phyloP scores from a whole-genome alignment of 2,888 invertebrate species.

The Phyllotreta cruciferae region DNA sequence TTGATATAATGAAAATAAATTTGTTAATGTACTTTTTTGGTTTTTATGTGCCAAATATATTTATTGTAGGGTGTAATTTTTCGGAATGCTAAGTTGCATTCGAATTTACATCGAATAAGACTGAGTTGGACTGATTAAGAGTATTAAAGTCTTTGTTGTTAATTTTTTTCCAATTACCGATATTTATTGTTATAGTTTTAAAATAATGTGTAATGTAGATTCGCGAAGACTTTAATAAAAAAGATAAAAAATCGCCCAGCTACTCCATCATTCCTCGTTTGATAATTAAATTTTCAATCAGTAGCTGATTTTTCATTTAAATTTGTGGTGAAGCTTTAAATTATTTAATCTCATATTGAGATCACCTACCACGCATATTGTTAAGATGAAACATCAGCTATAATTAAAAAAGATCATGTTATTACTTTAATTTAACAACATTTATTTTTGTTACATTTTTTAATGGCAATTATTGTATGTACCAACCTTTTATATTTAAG shows the following conservation, averaged over 20 bases:
- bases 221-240: conserved; percentile 15
- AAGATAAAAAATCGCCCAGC: not conserved
- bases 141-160: conserved; percentile 9
- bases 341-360: conserved; percentile 2
- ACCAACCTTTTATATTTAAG: too few species aligned
- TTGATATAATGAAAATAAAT: not conserved
- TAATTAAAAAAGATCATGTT: too few species aligned
- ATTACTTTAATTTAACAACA: not conserved
- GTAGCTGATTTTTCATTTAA: too few species aligned
- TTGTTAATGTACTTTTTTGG: conserved; percentile 2
- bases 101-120: conserved; percentile 16
- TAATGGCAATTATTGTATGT: not conserved
- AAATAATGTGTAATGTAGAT: not conserved
- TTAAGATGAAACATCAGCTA: not conserved
- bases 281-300: too few species aligned
- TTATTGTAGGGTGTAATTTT: not conserved
- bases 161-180: not conserved
- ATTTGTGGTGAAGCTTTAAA: too few species aligned
- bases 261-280: not conserved
- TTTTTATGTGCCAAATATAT: not conserved
- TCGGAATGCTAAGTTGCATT: conserved; percentile 2
- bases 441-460: conserved; percentile 18
- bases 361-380: not conserved
- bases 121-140: conserved; percentile 13
- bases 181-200: not conserved